A percentile compares a stretch with the other conserved stretches of the same genome.
Conservation (phyloP, 2,888 invertebrate genomes). For the Anagyrus pseudococci region DNA sequence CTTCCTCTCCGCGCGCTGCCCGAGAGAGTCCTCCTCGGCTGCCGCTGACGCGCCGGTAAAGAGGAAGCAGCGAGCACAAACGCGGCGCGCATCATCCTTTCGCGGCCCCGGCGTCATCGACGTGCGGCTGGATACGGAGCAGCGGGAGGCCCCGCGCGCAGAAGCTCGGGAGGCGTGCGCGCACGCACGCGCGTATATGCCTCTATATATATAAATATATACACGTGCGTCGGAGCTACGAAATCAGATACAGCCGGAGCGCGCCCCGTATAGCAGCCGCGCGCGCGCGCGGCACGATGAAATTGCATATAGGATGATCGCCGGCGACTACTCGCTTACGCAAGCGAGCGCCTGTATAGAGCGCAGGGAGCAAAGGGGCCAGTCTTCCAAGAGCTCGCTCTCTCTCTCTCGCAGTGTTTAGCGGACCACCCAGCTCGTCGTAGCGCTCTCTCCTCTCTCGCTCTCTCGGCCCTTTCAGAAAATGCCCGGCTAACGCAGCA, state of each 20-base stretch:
- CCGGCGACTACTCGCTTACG: conserved; percentile 35
- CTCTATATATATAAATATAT: neutral
- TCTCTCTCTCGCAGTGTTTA: too few species aligned
- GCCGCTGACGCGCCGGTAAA: neutral
- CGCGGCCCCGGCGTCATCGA: too few species aligned
- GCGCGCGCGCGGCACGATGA: conserved; percentile 43
- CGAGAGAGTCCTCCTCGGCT: neutral
- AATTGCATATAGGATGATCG: conserved; percentile 42
- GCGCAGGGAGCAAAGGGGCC: conserved; percentile 48
- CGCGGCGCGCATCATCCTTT: too few species aligned
- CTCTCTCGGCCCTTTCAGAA: conserved; percentile 32
- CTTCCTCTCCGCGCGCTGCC: too few species aligned
- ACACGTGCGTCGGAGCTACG: neutral
- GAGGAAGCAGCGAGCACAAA: too few species aligned
- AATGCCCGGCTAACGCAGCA: too few species aligned
- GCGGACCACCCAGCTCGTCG: conserved; percentile 28
- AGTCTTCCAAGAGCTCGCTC: neutral
- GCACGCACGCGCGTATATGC: neutral
- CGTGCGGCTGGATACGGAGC: too few species aligned
- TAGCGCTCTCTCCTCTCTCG: conserved; percentile 19
- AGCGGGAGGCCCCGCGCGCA: too few species aligned
- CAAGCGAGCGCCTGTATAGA: conserved; percentile 38
- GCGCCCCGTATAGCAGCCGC: neutral
- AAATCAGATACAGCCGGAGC: too few species aligned
- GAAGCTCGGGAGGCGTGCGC: neutral